A percentile compares a stretch with the other conserved stretches of the same genome.
These are phyloP conservation scores for Eupithecia tripunctaria DNA, from an alignment of 2,888 invertebrate species.

Conservation along the genomic window DNA sequence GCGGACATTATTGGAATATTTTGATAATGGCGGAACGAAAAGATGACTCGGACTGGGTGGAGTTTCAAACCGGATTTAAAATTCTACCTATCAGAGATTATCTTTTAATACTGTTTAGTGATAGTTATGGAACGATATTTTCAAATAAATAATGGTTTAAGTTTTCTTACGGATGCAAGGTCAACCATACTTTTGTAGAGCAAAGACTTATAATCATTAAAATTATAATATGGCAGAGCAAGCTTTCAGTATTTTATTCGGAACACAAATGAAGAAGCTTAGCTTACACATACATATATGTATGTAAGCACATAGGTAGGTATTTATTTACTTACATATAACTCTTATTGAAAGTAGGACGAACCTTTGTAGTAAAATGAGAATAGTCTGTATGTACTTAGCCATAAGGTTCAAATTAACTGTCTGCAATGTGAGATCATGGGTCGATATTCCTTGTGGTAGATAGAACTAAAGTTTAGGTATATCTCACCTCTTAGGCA, in stretches of 20 bases:
- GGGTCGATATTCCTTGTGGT: not conserved
- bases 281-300: too few relatives aligned
- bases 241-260: not conserved
- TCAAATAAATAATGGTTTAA: not conserved
- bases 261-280: not conserved
- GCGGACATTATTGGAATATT: slow-evolving; percentile 55
- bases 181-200: not conserved
- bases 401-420: not conserved
- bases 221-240: too few relatives aligned
- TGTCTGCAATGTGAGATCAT: not conserved
- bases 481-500: slow-evolving; percentile 67
- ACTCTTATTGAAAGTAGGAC: not conserved
- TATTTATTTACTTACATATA: not conserved
- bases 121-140: not conserved
- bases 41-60: slow-evolving; percentile 33
- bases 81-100: slow-evolving; percentile 14
- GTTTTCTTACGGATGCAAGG: not conserved
- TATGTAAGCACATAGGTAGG: not conserved
- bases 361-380: not conserved
- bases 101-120: not conserved
- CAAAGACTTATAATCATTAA: not conserved
- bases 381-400: not conserved
- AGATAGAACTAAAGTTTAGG: not conserved
- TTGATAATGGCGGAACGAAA: slow-evolving; percentile 54
- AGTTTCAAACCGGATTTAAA: slow-evolving; percentile 28